Base-by-base conservation (phyloP, 2,797 vertebrate species). In the Enteromius trimaculatus region DNA sequence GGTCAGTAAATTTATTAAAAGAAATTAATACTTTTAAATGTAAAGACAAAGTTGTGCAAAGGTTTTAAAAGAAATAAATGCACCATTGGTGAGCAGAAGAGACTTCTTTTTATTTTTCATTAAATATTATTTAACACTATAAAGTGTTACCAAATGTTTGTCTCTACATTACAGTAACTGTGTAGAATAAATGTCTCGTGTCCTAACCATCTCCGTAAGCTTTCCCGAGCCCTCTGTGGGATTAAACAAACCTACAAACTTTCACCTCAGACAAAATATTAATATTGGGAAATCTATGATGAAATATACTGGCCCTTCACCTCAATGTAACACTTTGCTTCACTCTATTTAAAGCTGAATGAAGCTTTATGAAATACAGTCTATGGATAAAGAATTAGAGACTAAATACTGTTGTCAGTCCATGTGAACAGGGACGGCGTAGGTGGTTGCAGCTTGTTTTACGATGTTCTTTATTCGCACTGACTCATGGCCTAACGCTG, bases 401-500 rank as follows among this genome's bases (percentile, higher is more conserved):
- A 16, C 16, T 3, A 62, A 60, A n/a, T 69, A 77, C 72, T 47
- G 23, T 42, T 66, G 31, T 75, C 7, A 23, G 17, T 26, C 31
- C 80, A 64, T 60, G 51, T 29, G 66, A 79, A 69, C 55, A 23
- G 74, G 75, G 69, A 19, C 16, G 14, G 84, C 5, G 76, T 68
- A 66, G 85, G 77, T 65, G 76, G 75, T 23, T 31, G 29, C 19
- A 80, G 70, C 58, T 84, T 72, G 71, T 71, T 88, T 84, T 86
- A 81, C 14, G 34, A 81, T 69, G 23, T 78, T 80, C 81, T 80
- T 78, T 80, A 64, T 80, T 68, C 64, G 7, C 26, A 31, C 62
- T 70, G 80, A 87, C 86, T 83, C 80, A 84, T 23, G 62, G 23
- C 5, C 3, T 81, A 64, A 80, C 13, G 21, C 68, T 16, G 49